These are phyloP conservation scores for Apostichopus leukothele DNA, from an alignment of 53 echinoderm and acorn worm species.

Conservation along the genomic window DNA sequence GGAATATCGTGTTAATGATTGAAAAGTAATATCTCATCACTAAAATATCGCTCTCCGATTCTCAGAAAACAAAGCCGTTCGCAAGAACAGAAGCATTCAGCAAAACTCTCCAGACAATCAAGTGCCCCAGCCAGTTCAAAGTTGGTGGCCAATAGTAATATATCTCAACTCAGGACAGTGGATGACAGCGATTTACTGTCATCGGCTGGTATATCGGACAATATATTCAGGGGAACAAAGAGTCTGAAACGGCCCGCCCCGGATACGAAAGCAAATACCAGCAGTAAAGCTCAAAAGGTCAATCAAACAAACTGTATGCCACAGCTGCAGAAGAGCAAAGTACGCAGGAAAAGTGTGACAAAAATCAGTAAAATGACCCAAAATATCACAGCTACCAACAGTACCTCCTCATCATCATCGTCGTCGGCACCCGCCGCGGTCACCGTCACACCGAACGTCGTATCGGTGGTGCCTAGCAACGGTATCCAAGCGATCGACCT, in stretches of 20 bases:
- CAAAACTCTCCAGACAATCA: constrained; percentile 19
- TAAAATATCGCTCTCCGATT: neutral
- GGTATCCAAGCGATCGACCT: constrained; percentile 86
- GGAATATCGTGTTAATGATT: neutral
- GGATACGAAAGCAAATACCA: constrained; percentile 55
- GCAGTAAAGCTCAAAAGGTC: constrained; percentile 61
- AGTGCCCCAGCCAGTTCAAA: constrained; percentile 35
- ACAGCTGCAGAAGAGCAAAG: constrained; percentile 68
- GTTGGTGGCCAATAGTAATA: constrained; percentile 3
- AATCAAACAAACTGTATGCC: constrained; percentile 42
- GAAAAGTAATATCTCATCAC: neutral
- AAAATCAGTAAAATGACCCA: constrained; percentile 50
- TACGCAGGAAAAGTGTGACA: constrained; percentile 84
- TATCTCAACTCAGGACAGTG: constrained; percentile 41
- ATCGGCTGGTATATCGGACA: constrained; percentile 47
- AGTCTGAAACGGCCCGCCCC: constrained; percentile 57
- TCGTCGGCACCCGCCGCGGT: neutral
- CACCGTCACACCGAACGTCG: constrained; percentile 51
- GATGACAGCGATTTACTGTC: constrained; percentile 1
- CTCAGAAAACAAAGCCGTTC: constrained; percentile 27
- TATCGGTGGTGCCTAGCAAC: constrained; percentile 79
- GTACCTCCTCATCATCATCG: neutral
- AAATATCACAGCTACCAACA: constrained; percentile 33
- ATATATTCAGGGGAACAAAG: constrained; percentile 54
- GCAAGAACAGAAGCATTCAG: constrained; percentile 13